Base-by-base conservation (phyloP, 2,888 invertebrate genomes). In the Fissipunctia ypsillon region DNA sequence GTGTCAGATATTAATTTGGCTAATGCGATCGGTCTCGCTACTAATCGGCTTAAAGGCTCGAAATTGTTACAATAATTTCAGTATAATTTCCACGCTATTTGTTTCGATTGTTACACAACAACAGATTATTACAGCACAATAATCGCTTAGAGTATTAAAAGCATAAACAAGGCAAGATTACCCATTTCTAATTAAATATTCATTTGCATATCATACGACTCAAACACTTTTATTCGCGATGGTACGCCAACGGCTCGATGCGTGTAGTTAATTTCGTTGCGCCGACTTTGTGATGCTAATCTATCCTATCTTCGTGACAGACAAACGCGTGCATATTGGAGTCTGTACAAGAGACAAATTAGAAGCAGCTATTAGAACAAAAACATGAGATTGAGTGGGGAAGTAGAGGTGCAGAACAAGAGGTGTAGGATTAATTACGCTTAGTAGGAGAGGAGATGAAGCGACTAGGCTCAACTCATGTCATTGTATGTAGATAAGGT, bases 261-360 rank as follows among this genome's bases (percentile, higher is more conserved):
- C 87, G 87, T 89, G 89, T 85, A 89, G 90, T 92, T 92, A 91
- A 93, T 93, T 93, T 90, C 83, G 89, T 88, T 86, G 65, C 85
- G 88, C 84, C 84, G 84, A 89, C 94, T 94, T 93, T 94, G 93
- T 92, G 78, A 95, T 94, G 94, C 91, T 92, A 95, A 95, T 93
- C 83, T 56, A 52, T 56, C 28, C 76, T 75, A 84, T 85, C 84
- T 85, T 70, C 67, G 69, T 59, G 19, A 69, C 76, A 70, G n/a
- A 73, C 76, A 56, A 73, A 78, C 72, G 78, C 63, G 69, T 71
- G 70, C 65, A 87, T 90, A 90, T 90, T 90, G 88, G 87, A 88
- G 87, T 87, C 87, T 87, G 87, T 81, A 85, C 88, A 84, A 78
- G 83, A 80, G 71, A 73, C 73, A 84, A 86, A 89, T 89, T 86